Evolutionary conservation across 2,113 vertebrate species (phyloP).

Genomic region (Rhinoderma darwinii): DNA sequence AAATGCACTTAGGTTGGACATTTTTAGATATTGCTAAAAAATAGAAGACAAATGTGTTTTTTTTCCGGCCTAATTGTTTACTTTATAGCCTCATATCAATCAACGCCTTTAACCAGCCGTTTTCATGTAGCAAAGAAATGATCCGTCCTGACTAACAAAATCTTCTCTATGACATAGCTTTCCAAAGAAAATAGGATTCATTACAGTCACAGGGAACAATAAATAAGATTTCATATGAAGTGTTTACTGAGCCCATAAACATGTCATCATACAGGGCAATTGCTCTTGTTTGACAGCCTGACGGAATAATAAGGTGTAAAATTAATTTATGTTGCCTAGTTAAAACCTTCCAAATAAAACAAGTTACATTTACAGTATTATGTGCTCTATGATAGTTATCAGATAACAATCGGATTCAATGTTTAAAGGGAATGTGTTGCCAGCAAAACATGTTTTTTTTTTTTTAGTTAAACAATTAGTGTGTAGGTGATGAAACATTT

Average conservation of each 20-base stretch:
- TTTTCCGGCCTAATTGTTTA: background rate
- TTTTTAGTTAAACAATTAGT: too few species aligned
- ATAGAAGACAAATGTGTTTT: background rate
- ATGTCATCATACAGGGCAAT: background rate
- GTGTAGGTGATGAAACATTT: too few species aligned
- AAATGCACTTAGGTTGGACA: too few species aligned
- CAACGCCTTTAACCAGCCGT: background rate
- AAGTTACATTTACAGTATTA: conserved; percentile 6
- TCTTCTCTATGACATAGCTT: background rate
- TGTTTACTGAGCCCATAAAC: background rate
- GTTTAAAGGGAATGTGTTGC: too few species aligned
- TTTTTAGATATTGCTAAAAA: background rate
- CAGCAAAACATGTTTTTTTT: too few species aligned
- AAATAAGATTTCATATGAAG: conserved; percentile 1
- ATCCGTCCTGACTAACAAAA: background rate
- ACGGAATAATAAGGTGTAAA: background rate
- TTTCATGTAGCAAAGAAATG: background rate
- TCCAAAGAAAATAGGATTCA: background rate
- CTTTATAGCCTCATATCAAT: background rate
- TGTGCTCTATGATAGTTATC: background rate
- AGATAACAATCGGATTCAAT: background rate
- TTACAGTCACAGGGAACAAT: background rate
- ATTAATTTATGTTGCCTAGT: background rate
- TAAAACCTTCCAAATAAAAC: background rate
- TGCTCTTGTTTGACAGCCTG: background rate